Percentiles rank a stretch among this genome's conserved stretches.
These are phyloP conservation scores for Holcopasites calliopsidis DNA, from an alignment of 1,140 invertebrate species.

Conservation along the genomic window DNA sequence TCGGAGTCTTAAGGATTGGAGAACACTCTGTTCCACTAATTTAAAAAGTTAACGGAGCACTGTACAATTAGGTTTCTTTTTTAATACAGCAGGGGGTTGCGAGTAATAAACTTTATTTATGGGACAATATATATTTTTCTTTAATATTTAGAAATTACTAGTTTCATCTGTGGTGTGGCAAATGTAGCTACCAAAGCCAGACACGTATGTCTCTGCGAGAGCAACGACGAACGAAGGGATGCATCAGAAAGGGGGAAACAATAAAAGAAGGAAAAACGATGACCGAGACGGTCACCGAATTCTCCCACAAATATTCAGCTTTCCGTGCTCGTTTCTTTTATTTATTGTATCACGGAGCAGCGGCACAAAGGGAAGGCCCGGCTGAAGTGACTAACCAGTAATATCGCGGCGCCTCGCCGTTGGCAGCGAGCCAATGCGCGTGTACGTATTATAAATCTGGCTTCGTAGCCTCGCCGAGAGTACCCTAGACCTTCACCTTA, in stretches of 20 bases:
- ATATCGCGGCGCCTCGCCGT: constrained; percentile 62
- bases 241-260: background rate
- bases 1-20: background rate
- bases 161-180: too few relatives aligned
- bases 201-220: too few relatives aligned
- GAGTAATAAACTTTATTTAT: too few relatives aligned
- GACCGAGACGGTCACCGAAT: constrained; percentile 28
- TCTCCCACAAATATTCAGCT: constrained; percentile 57
- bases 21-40: background rate
- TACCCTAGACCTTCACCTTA: constrained; percentile 66
- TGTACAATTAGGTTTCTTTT: too few relatives aligned
- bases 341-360: constrained; percentile 47
- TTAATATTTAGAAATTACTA: too few relatives aligned
- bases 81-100: too few relatives aligned
- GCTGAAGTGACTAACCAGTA: constrained; percentile 59
- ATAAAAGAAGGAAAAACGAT: background rate
- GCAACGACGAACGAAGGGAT: too few relatives aligned
- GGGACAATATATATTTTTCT: too few relatives aligned
- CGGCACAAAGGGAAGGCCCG: constrained; percentile 46
- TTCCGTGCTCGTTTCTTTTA: constrained; percentile 47
- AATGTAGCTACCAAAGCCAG: too few relatives aligned
- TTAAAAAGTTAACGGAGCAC: too few relatives aligned
- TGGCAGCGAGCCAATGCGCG: constrained; percentile 62
- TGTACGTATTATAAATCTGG: constrained; percentile 63
- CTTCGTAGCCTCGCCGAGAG: constrained; percentile 41